phyloP scores from a whole-genome alignment of 2,113 vertebrate species.

The Tonatia bakeri region DNA sequence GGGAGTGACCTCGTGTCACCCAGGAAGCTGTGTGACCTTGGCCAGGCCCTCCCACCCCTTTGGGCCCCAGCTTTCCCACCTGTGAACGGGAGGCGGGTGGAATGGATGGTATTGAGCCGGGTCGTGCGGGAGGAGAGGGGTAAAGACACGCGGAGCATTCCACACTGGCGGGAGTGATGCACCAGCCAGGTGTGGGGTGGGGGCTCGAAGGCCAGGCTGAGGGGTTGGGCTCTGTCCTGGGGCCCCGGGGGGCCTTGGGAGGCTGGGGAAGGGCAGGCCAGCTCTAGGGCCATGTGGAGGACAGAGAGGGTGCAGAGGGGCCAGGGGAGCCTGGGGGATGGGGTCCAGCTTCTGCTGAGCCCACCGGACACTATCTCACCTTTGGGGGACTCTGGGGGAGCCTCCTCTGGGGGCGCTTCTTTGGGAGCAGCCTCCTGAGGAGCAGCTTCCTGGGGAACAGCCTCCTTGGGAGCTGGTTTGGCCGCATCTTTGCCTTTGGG shows the following conservation, averaged over 20 bases:
- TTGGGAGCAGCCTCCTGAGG: not conserved
- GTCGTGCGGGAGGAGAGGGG: not conserved
- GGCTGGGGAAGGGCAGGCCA: not conserved
- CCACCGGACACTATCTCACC: not conserved
- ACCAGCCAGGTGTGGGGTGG: too few relatives aligned
- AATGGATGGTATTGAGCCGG: too few relatives aligned
- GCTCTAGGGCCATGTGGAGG: not conserved
- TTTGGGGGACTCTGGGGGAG: conserved; percentile 46
- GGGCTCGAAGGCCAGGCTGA: not conserved
- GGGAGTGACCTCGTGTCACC: not conserved
- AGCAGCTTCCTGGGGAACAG: conserved; percentile 5
- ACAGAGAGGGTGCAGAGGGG: not conserved
- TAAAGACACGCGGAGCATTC: accelerated
- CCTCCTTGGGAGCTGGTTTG: conserved; percentile 33
- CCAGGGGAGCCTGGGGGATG: accelerated
- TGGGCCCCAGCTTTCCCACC: not conserved
- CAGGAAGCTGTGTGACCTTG: not conserved
- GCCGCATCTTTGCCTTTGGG: conserved; percentile 58
- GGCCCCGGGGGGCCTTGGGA: not conserved
- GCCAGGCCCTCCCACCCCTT: not conserved
- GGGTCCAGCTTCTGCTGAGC: not conserved
- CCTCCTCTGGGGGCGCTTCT: not conserved
- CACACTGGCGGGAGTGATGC: too few relatives aligned
- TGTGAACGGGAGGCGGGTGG: not conserved
- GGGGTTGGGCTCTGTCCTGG: not conserved